These are phyloP conservation scores for Stegodyphus dumicola DNA, from an alignment of 1,140 invertebrate species.

Conservation along the genomic window DNA sequence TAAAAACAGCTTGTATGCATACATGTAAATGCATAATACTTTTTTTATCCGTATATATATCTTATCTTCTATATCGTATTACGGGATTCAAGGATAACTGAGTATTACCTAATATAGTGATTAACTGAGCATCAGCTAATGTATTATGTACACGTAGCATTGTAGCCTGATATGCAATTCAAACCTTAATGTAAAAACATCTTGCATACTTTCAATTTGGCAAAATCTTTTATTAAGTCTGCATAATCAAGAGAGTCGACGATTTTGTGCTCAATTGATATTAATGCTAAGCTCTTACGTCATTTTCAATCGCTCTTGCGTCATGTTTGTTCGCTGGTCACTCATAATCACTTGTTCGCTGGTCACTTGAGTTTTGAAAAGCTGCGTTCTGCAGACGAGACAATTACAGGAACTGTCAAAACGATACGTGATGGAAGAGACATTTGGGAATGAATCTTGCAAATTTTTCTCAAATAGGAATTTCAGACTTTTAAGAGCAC, in stretches of 20 bases:
- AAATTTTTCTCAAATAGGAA: neutral
- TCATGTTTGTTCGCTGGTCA: constrained; percentile 63
- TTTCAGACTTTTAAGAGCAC: neutral
- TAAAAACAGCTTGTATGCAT: too few relatives aligned
- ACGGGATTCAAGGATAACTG: too few relatives aligned
- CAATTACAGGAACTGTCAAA: constrained; percentile 62
- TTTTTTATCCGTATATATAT: too few relatives aligned
- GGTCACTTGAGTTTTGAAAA: constrained; percentile 64
- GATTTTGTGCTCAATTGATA: constrained; percentile 62
- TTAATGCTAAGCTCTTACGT: constrained; percentile 62
- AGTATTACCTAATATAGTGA: too few relatives aligned
- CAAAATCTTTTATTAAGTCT: too few relatives aligned
- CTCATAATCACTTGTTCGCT: constrained; percentile 63
- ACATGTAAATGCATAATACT: too few relatives aligned
- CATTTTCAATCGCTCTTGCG: constrained; percentile 45
- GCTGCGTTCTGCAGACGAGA: constrained; percentile 61
- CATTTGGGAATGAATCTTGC: neutral
- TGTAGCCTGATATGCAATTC: too few relatives aligned
- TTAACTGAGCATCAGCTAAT: too few relatives aligned
- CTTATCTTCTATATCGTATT: too few relatives aligned
- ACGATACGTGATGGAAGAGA: neutral
- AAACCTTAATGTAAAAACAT: too few relatives aligned
- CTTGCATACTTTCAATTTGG: too few relatives aligned
- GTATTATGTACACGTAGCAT: too few relatives aligned
- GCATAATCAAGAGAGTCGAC: neutral